Evolutionary conservation across 2,113 vertebrate genomes (phyloP).

Genomic region (Amphilophus citrinellus): DNA sequence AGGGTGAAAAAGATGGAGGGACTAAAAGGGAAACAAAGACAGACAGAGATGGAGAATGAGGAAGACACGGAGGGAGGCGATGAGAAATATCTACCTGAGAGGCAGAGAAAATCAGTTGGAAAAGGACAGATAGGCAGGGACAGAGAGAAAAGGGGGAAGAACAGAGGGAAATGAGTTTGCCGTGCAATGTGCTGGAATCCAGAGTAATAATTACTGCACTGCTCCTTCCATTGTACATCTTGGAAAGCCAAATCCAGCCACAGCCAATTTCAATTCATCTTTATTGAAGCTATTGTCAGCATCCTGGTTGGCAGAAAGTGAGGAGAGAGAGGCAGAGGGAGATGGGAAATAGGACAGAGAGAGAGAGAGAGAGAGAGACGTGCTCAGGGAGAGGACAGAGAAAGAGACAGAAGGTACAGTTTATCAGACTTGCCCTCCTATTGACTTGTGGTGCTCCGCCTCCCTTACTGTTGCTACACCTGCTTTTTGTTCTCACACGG

Average conservation of each 20-base stretch:
- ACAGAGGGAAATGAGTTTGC: slow-evolving; percentile 59
- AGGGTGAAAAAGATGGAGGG: slow-evolving; percentile 21
- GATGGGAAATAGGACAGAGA: neutral
- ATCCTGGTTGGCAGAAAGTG: slow-evolving; percentile 48
- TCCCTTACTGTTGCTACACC: neutral
- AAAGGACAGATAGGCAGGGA: slow-evolving; percentile 27
- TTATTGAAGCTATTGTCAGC: slow-evolving; percentile 75
- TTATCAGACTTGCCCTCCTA: slow-evolving; percentile 3
- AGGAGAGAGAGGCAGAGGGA: slow-evolving; percentile 16
- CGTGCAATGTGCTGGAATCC: slow-evolving; percentile 65
- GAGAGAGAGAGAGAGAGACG: neutral
- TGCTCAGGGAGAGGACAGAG: slow-evolving; percentile 1
- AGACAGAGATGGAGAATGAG: slow-evolving; percentile 1
- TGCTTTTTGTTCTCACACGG: slow-evolving; percentile 8
- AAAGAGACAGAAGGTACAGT: slow-evolving; percentile 21
- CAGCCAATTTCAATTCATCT: slow-evolving; percentile 78
- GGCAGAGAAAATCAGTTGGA: slow-evolving; percentile 42
- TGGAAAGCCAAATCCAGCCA: slow-evolving; percentile 62
- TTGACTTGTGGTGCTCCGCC: neutral
- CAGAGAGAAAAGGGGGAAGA: slow-evolving; percentile 8
- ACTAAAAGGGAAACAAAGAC: slow-evolving; percentile 24
- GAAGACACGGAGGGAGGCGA: neutral
- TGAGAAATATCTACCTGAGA: slow-evolving; percentile 27
- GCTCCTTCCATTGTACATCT: slow-evolving; percentile 67
- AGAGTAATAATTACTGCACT: slow-evolving; percentile 67